Percentiles rank a stretch among this genome's conserved stretches.
phyloP scores from a whole-genome alignment of 2,113 vertebrate species.

The Chrysochloris asiatica region DNA sequence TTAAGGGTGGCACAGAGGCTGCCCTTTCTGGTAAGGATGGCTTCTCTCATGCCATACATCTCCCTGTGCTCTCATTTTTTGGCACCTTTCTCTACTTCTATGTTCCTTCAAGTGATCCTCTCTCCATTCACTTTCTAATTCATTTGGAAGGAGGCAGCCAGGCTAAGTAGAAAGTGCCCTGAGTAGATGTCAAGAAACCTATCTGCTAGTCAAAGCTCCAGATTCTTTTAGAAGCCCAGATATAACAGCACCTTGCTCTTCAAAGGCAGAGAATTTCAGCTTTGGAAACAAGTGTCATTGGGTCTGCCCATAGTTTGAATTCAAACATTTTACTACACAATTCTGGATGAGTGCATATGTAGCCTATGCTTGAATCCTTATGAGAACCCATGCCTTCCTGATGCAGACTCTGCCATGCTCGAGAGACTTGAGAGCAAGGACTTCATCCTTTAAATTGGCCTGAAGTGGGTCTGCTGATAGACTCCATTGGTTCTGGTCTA shows the following conservation, averaged over 20 bases:
- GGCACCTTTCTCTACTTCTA: not conserved
- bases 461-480: not conserved
- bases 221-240: not conserved
- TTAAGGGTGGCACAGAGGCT: not conserved
- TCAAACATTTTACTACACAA: not conserved
- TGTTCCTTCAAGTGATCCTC: not conserved
- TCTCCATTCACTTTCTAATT: not conserved
- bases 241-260: accelerated
- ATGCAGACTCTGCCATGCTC: accelerated
- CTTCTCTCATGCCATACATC: not conserved
- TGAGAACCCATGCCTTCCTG: not conserved
- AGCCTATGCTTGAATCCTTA: not conserved
- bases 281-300: not conserved
- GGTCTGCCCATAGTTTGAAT: not conserved
- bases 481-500: too few species aligned
- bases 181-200: too few species aligned
- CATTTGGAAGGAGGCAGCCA: not conserved
- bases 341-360: not conserved
- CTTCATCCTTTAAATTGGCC: not conserved
- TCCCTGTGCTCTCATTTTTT: not conserved
- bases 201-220: not conserved
- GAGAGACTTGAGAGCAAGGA: not conserved
- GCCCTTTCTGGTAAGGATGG: not conserved
- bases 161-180: not conserved
- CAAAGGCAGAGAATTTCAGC: not conserved